A percentile compares a stretch with the other conserved stretches of the same genome.
Conservation (phyloP, 2,797 vertebrate species). For the Lepilemur septentrionalis region DNA sequence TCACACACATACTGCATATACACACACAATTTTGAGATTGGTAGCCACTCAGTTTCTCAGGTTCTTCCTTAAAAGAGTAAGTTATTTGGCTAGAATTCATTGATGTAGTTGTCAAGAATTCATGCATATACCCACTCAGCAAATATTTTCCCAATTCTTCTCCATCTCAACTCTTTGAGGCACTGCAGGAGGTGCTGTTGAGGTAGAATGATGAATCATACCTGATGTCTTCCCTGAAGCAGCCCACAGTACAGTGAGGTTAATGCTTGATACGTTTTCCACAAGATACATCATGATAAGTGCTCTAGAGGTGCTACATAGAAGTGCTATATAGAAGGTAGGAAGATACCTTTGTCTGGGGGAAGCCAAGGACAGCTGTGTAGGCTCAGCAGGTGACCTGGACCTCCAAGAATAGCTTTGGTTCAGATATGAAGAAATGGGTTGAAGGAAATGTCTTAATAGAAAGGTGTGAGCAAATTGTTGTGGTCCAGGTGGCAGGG, state of each 20-base stretch:
- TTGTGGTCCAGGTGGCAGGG: background rate
- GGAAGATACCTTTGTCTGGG: background rate
- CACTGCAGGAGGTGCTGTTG: background rate
- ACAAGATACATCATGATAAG: fast-evolving
- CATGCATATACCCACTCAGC: background rate
- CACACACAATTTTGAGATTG: background rate
- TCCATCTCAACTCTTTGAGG: background rate
- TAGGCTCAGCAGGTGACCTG: background rate
- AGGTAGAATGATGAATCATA: background rate
- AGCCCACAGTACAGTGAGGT: background rate
- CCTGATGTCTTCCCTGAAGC: background rate
- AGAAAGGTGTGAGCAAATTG: background rate
- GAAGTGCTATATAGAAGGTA: background rate
- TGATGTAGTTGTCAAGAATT: background rate
- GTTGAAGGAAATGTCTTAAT: background rate
- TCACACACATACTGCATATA: too few relatives aligned
- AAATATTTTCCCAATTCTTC: background rate
- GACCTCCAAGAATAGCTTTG: background rate
- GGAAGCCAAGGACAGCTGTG: background rate
- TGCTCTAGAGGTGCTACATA: background rate
- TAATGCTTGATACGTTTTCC: background rate
- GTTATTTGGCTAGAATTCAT: background rate
- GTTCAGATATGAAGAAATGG: background rate
- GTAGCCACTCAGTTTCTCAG: background rate
- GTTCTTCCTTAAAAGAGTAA: background rate